Evolutionary conservation across 2,888 invertebrate species (phyloP).

Genomic region (Miltochrista miniata): DNA sequence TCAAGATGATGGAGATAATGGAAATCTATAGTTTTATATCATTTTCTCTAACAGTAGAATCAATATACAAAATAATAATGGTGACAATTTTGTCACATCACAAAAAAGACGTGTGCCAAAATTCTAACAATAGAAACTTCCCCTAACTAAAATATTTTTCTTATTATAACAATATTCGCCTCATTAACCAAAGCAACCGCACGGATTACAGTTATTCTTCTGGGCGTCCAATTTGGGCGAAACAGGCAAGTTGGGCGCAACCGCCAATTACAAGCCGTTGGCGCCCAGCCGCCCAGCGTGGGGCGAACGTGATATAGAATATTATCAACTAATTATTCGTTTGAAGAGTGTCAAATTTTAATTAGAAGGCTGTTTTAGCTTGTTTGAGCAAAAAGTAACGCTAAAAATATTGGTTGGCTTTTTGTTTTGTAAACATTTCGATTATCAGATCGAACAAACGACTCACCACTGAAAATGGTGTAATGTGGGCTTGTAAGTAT

Average conservation of each 20-base stretch:
- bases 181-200: slow-evolving; percentile 39
- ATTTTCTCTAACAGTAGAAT: no score
- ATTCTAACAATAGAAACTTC: not conserved
- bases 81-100: not conserved
- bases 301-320: slow-evolving; percentile 55
- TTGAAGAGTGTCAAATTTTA: slow-evolving; percentile 2
- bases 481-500: no score
- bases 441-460: no score
- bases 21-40: no score
- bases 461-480: no score
- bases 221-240: slow-evolving; percentile 47
- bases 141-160: slow-evolving; percentile 12
- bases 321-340: slow-evolving; percentile 48
- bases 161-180: slow-evolving; percentile 22
- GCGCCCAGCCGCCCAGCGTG: slow-evolving; percentile 53
- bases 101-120: not conserved
- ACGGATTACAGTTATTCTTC: slow-evolving; percentile 33
- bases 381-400: not conserved
- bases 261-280: slow-evolving; percentile 52
- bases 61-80: not conserved
- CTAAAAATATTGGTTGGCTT: not conserved
- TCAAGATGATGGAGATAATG: no score
- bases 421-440: not conserved
- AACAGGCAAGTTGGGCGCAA: slow-evolving; percentile 50
- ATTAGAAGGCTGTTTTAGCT: slow-evolving; percentile 9